Evolutionary conservation across 2,888 invertebrate genomes (phyloP), one percentile per base, ranked within the genome.

Genomic region (Lamellibrachia satsuma): DNA sequence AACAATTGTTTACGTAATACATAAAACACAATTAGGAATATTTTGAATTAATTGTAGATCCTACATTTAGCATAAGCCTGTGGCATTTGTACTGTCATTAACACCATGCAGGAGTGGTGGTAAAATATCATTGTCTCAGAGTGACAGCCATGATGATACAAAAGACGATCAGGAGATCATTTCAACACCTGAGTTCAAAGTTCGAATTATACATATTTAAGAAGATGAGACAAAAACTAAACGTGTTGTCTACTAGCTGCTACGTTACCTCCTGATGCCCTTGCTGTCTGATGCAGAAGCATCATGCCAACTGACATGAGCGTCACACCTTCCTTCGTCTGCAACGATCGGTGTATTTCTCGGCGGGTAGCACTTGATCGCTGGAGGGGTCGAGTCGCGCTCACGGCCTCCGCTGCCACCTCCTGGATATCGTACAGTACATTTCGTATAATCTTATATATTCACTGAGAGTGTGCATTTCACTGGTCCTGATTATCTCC

Each of bases 351-450:
- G 22, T 22, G 75, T 75, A 4, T 75, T 75, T n/a, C n/a, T 75
- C 75, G 75, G 75, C 75, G 75, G 75, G 75, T 22, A 75, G 75
- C 75, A 75, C 22, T 75, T 75, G 75, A 75, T 75, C 75, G 75
- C 22, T 3, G 75, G 75, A 0, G 75, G 75, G 0, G 75, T 75
- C n/a, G 75, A 15, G 22, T 75, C 75, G n/a, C 22, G 75, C 15
- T 15, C 75, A 75, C 75, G 15, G 15, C 22, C 22, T 22, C 75
- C 75, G 6, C 22, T 6, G 22, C 22, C 75, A 75, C 22, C 75
- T 6, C 75, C 75, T 75, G 1, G 6, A 75, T 75, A 22, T 75
- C 75, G 22, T 3, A 11, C 57, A 75, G 11, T 3, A 22, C 22
- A 75, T 75, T 75, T 22, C 75, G 75, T 75, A 75, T 75, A 6